Base-by-base conservation (phyloP, 1,140 invertebrate species). In the Phortica variegata region DNA sequence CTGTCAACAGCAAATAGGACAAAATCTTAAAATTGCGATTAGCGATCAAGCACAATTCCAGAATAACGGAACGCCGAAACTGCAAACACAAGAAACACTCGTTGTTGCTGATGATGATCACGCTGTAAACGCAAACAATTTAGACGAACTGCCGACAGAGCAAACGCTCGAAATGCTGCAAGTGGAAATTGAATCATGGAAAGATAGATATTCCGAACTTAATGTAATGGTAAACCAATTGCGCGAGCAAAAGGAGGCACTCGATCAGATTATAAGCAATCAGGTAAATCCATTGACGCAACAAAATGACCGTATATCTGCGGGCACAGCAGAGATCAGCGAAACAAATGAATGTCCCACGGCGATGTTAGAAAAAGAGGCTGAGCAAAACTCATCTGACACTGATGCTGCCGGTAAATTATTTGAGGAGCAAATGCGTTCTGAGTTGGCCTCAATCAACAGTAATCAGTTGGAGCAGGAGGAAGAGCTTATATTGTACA, bases 401-500 rank as follows among this genome's bases (percentile, higher is more conserved):
- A 39, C 53, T 17, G 16, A 41, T 9, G 29, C 13, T 43, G 15
- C 17, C 16, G 19, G 44, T 36, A 9, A 43, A 47, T 13, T 38
- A 41, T 33, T 32, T 9, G 55, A 43, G n/a, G n/a, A 23, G 29
- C 59, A 62, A 26, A 33, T 58, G 9, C 43, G 36, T 13, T 58
- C 63, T 2, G 73, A 75, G 8, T 45, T 60, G 4, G 52, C 16
- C 29, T 41, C 58, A 9, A 57, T 73, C 1, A 71, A 60, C 40
- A 54, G 56, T 26, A 50, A 34, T 3, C 54, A 60, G 9, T 41
- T 66, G 16, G 54, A 68, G 43, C 58, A 51, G 1, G 73, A 76
- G 13, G 74, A 76, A 47, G 71, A 76, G 34, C 45, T 76, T 0
- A 72, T 76, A 33, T 39, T 60, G 19, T 76, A 72, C 46, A 76